These are phyloP conservation scores for Leptopilina drosophilae DNA, from an alignment of 2,888 invertebrate species.

Conservation along the genomic window DNA sequence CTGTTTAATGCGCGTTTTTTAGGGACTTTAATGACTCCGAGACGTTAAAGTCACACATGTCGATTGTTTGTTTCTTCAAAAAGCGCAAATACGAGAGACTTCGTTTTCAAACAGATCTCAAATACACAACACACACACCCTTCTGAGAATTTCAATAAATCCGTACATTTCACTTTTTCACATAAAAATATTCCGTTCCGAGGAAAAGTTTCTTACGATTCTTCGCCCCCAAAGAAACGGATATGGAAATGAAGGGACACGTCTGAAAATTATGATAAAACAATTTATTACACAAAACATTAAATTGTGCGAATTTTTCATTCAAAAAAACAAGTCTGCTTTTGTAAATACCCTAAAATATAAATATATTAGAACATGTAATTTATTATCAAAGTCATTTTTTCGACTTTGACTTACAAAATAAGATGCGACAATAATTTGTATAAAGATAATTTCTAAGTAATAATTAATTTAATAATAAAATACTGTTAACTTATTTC, in stretches of 20 bases:
- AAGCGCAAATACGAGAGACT: slow-evolving; percentile 52
- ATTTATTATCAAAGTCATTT: neutral
- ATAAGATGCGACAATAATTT: neutral
- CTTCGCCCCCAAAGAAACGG: too few species aligned
- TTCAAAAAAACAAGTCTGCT: neutral
- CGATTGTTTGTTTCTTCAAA: slow-evolving; percentile 59
- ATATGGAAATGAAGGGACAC: neutral
- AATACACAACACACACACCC: neutral
- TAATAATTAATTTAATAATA: too few species aligned
- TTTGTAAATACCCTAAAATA: neutral
- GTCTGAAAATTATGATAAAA: slow-evolving; percentile 1
- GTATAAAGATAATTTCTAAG: neutral
- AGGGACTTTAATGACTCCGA: slow-evolving; percentile 53
- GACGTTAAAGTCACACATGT: slow-evolving; percentile 51
- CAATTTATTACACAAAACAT: neutral
- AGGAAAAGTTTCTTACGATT: neutral
- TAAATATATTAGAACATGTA: neutral
- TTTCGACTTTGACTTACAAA: neutral
- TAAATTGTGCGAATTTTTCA: neutral
- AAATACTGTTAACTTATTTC: too few species aligned
- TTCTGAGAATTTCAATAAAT: slow-evolving; percentile 40
- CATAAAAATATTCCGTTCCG: slow-evolving; percentile 3
- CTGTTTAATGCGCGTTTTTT: slow-evolving; percentile 36
- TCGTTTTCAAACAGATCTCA: slow-evolving; percentile 28
- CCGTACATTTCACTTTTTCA: neutral